Percentiles rank a stretch among this genome's conserved stretches.
Evolutionary conservation across 2,113 vertebrate species (phyloP).

Genomic region (Aldabrachelys gigantea): DNA sequence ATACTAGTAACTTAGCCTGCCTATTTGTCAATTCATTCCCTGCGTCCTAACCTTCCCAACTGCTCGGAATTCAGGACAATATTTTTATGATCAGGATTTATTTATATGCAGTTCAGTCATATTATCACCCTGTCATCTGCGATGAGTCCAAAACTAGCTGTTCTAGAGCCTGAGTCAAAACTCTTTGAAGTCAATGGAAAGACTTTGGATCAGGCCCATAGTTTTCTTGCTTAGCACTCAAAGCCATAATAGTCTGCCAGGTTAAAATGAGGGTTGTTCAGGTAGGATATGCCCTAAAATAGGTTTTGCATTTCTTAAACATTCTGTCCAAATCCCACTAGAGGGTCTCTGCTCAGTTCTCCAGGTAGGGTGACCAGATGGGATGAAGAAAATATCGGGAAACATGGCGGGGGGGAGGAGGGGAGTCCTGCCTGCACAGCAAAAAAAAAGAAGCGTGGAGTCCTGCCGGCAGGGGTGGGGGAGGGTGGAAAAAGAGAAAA

Average conservation of each 20-base stretch:
- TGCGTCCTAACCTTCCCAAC: slow-evolving; percentile 26
- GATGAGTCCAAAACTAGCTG: slow-evolving; percentile 41
- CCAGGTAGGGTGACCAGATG: neutral
- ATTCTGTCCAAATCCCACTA: neutral
- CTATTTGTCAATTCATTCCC: slow-evolving; percentile 25
- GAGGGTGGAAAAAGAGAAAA: no score
- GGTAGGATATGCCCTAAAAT: neutral
- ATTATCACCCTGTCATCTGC: slow-evolving; percentile 21
- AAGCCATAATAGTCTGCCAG: neutral
- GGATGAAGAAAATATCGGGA: no score
- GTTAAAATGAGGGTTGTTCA: neutral
- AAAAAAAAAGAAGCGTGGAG: no score
- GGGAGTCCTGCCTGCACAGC: no score
- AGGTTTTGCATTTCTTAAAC: neutral
- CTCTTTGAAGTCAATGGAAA: slow-evolving; percentile 21
- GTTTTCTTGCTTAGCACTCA: neutral
- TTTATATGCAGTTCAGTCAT: neutral
- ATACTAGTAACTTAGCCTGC: neutral
- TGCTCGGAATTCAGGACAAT: neutral
- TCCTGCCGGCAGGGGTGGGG: no score
- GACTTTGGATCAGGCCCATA: neutral
- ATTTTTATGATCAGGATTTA: slow-evolving; percentile 48
- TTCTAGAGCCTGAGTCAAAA: slow-evolving; percentile 30
- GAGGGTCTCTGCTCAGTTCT: neutral
- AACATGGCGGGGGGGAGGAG: no score